Evolutionary conservation across 2,113 vertebrate species (phyloP), one percentile per base, ranked within the genome.

Genomic region (Nematolebias whitei): DNA sequence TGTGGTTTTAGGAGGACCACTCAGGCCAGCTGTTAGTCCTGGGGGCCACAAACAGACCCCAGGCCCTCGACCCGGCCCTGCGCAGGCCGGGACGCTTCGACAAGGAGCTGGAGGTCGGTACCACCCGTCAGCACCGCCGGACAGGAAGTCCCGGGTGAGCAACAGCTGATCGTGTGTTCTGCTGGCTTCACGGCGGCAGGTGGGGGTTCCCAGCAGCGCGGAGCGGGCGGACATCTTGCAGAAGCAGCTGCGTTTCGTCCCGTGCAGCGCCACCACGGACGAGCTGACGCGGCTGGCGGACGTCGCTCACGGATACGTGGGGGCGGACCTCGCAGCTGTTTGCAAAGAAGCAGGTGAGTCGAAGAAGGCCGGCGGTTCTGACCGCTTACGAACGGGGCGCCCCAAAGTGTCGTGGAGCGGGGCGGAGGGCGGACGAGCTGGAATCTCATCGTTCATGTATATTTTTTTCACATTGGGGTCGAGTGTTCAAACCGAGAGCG

Each of bases 61-160:
- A 98, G 0, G 94, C 95, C 0, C 82, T 99, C 45, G 98, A 99
- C 76, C 89, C 94, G 0, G 98, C 98, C 0, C 89, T 99, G 57
- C 94, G 97, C 51, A 92, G 98, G 32, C 97, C 98, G 0, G 98
- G 98, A 0, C 93, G 97, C 18, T 99, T 99, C 12, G 98, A 99
- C 80, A 96, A 94, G 72, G 98, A 99, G 89, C 91, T 99, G 75
- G 98, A 99, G 87, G 96, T 91, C 18, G 0, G 60, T 62, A 2
- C 43, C 4, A 14, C 18, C 24, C n/a, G n/a, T 14, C n/a, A 8
- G 18, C 5, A 12, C 19, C 20, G 32, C 26, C 7, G n/a, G n/a
- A n/a, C n/a, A n/a, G n/a, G n/a, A n/a, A 3, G 26, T 29, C 7
- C 26, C 7, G 26, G 26, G 26, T 29, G 26, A 7, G 7, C 26